Percentiles rank a stretch among this genome's conserved stretches.
phyloP scores from a whole-genome alignment of 2,797 vertebrate species.

The Sebastes matsubarae region DNA sequence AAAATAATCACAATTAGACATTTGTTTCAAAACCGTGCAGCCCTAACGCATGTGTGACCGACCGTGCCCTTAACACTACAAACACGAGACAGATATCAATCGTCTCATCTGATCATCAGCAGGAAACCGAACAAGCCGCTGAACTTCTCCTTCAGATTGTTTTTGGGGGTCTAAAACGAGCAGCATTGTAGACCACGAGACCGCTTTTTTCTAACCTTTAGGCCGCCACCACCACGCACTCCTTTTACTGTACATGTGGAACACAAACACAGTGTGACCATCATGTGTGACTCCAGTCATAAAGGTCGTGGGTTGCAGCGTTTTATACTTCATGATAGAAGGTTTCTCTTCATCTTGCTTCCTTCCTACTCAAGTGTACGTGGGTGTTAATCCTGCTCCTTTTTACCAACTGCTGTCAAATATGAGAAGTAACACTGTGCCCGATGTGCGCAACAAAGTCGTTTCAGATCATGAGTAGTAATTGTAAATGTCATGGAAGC shows the following conservation, averaged over 20 bases:
- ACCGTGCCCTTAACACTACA: too few relatives aligned
- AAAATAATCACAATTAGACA: too few relatives aligned
- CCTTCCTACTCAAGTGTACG: slow-evolving; percentile 21
- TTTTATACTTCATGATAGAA: slow-evolving; percentile 14
- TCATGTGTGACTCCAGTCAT: slow-evolving; percentile 11
- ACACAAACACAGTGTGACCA: slow-evolving; percentile 9
- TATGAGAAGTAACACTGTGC: slow-evolving; percentile 15
- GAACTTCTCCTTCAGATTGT: neutral
- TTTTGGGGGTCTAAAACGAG: neutral
- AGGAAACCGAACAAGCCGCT: neutral
- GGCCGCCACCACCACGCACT: neutral
- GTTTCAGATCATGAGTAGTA: slow-evolving; percentile 23
- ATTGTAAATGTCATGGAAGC: slow-evolving; percentile 49
- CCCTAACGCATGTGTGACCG: too few relatives aligned
- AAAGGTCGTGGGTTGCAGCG: slow-evolving; percentile 32
- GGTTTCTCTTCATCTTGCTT: slow-evolving; percentile 33
- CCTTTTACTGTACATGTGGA: slow-evolving; percentile 35
- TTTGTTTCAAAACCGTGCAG: too few relatives aligned
- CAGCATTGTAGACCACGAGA: neutral
- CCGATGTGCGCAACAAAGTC: neutral
- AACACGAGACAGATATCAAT: too few relatives aligned
- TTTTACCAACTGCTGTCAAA: slow-evolving; percentile 34
- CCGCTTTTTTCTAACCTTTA: neutral
- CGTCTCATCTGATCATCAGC: too few relatives aligned
- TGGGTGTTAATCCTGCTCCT: slow-evolving; percentile 47